These are phyloP conservation scores for Gastracanthus pulcherrimus DNA, from an alignment of 2,888 invertebrate genomes.

Conservation along the genomic window DNA sequence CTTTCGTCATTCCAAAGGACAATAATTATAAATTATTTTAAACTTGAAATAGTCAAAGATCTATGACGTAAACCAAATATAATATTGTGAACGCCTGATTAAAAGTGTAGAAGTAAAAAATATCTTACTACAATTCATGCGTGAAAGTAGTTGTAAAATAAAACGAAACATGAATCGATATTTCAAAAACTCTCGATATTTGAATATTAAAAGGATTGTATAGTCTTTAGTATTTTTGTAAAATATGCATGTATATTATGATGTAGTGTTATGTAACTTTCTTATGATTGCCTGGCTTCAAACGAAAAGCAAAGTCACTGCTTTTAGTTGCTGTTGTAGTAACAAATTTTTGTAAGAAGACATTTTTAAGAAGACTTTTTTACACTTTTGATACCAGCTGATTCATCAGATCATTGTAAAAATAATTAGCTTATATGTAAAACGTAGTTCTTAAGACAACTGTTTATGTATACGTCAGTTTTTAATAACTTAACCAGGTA, in stretches of 20 bases:
- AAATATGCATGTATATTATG: too few relatives aligned
- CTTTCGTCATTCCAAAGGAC: not conserved
- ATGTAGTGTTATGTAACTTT: too few relatives aligned
- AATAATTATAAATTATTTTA: not conserved
- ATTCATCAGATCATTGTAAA: constrained; percentile 12
- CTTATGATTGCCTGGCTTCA: too few relatives aligned
- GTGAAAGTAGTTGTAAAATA: too few relatives aligned
- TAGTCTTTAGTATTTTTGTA: too few relatives aligned
- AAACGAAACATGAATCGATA: too few relatives aligned
- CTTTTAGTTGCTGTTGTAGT: not conserved
- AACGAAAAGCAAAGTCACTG: not conserved
- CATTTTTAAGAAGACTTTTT: not conserved
- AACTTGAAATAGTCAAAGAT: not conserved
- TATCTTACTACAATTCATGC: too few relatives aligned
- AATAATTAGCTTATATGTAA: not conserved
- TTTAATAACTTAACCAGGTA: not conserved
- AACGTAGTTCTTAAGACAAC: constrained; percentile 1
- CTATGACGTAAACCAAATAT: too few relatives aligned
- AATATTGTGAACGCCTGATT: too few relatives aligned
- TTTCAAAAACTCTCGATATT: too few relatives aligned
- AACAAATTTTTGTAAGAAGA: not conserved
- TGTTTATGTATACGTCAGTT: not conserved
- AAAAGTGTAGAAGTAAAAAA: too few relatives aligned
- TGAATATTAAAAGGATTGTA: too few relatives aligned
- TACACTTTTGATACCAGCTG: constrained; percentile 22